phyloP scores from a whole-genome alignment of 2,113 vertebrate species.

The Struthio camelus region DNA sequence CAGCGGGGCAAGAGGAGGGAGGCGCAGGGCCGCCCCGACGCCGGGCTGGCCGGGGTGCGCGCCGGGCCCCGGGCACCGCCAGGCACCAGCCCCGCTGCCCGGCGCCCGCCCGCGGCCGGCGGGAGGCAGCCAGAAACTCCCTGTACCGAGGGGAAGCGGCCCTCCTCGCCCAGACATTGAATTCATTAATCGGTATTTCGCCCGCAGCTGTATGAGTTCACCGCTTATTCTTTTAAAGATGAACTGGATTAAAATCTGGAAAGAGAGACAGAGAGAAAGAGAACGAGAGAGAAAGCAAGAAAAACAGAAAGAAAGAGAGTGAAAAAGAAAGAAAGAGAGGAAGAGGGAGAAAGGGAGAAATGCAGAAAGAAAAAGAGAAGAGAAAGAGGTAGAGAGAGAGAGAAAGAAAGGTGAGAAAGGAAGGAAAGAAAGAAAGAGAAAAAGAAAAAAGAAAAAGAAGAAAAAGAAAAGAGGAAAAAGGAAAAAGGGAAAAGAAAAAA shows the following conservation, averaged over 20 bases:
- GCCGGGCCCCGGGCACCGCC: background rate
- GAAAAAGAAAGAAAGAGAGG: background rate
- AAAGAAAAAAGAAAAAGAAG: background rate
- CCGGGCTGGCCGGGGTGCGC: too few species aligned
- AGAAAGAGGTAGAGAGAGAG: too few species aligned
- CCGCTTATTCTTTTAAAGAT: background rate
- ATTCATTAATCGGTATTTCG: background rate
- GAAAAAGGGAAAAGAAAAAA: background rate
- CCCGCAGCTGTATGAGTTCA: conserved; percentile 4
- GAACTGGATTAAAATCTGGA: background rate
- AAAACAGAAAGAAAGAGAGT: too few species aligned
- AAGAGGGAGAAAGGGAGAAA: too few species aligned
- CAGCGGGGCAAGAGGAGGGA: too few species aligned
- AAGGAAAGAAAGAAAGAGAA: background rate
- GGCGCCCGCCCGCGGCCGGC: background rate
- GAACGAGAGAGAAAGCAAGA: background rate
- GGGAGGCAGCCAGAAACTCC: background rate
- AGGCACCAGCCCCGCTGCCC: too few species aligned
- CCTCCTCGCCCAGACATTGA: background rate
- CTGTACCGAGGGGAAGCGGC: background rate
- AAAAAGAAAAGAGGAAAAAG: accelerated
- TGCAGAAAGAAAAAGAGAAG: accelerated
- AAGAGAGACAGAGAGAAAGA: background rate
- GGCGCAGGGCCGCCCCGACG: background rate
- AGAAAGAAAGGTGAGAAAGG: accelerated